These are phyloP conservation scores for Hiodon alosoides DNA, from an alignment of 2,113 vertebrate genomes.

Conservation along the genomic window DNA sequence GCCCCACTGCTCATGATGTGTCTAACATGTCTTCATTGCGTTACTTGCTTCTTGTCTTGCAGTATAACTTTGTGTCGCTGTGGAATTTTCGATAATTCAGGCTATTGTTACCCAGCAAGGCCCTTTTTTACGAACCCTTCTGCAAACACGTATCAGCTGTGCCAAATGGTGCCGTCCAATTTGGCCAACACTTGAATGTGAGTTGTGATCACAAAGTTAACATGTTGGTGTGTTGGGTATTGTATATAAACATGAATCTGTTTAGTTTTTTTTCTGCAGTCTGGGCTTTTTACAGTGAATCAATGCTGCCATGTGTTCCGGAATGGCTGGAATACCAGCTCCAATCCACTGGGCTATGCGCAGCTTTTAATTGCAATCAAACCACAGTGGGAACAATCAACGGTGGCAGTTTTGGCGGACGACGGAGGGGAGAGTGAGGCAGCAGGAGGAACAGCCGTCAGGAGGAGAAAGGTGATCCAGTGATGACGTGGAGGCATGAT, in stretches of 20 bases:
- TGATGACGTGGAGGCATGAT: slow-evolving; percentile 44
- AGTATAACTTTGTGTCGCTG: too few species aligned
- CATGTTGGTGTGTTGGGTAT: not conserved
- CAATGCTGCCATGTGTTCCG: slow-evolving; percentile 37
- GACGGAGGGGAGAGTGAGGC: not conserved
- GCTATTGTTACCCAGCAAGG: too few species aligned
- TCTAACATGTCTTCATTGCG: too few species aligned
- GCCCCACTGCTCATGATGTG: too few species aligned
- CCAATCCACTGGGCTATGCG: slow-evolving; percentile 50
- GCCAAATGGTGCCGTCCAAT: not conserved
- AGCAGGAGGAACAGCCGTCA: slow-evolving; percentile 16
- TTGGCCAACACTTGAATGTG: not conserved
- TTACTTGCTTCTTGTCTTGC: too few species aligned
- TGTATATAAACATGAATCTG: slow-evolving; percentile 3
- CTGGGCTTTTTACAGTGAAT: slow-evolving; percentile 37
- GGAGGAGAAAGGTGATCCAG: slow-evolving; percentile 54
- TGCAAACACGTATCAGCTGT: not conserved
- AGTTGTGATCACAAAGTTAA: not conserved
- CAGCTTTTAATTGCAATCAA: slow-evolving; percentile 66
- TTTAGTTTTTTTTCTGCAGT: slow-evolving; percentile 23
- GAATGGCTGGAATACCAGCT: slow-evolving; percentile 47
- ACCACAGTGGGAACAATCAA: slow-evolving; percentile 61
- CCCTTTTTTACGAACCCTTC: too few species aligned
- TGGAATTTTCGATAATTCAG: too few species aligned
- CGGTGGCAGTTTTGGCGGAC: slow-evolving; percentile 21